phyloP scores from a whole-genome alignment of 2,888 invertebrate species.

The Agrilus mali region DNA sequence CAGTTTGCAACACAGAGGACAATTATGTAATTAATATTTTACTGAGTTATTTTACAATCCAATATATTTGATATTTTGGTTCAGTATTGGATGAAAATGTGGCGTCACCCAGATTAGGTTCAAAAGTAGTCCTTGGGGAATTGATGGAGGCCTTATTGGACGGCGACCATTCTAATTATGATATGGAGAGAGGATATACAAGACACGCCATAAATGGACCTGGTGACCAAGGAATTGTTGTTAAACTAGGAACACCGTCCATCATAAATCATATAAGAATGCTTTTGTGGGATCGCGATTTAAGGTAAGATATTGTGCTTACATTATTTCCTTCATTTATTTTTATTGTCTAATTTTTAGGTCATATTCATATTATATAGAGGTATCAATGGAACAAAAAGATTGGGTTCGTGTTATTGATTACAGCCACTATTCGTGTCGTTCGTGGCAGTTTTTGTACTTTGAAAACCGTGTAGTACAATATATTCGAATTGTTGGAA shows the following conservation, averaged over 20 bases:
- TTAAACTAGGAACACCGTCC: conserved; percentile 70
- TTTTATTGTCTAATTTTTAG: conserved; percentile 31
- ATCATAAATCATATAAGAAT: conserved; percentile 90
- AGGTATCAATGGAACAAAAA: conserved; percentile 88
- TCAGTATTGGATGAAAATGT: conserved; percentile 86
- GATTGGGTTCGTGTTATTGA: conserved; percentile 93
- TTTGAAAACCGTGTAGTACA: conserved; percentile 82
- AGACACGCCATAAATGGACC: conserved; percentile 32
- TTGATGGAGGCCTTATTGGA: conserved; percentile 79
- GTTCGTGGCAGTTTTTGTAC: conserved; percentile 93
- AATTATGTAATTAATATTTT: conserved; percentile 42
- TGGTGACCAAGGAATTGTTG: conserved; percentile 68
- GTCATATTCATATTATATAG: conserved; percentile 82
- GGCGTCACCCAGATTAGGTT: conserved; percentile 65
- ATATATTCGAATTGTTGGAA: conserved; percentile 73
- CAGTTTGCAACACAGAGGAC: conserved; percentile 74
- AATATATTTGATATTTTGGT: background rate
- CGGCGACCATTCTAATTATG: conserved; percentile 76
- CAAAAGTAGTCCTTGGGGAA: conserved; percentile 83
- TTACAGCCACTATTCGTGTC: conserved; percentile 82
- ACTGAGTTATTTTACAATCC: conserved; percentile 1
- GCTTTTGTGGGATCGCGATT: conserved; percentile 89
- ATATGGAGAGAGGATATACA: conserved; percentile 82
- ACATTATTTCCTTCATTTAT: background rate
- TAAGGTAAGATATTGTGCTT: conserved; percentile 39